Base-by-base conservation (phyloP, 2,113 vertebrate species). In the Ameiurus melas region DNA sequence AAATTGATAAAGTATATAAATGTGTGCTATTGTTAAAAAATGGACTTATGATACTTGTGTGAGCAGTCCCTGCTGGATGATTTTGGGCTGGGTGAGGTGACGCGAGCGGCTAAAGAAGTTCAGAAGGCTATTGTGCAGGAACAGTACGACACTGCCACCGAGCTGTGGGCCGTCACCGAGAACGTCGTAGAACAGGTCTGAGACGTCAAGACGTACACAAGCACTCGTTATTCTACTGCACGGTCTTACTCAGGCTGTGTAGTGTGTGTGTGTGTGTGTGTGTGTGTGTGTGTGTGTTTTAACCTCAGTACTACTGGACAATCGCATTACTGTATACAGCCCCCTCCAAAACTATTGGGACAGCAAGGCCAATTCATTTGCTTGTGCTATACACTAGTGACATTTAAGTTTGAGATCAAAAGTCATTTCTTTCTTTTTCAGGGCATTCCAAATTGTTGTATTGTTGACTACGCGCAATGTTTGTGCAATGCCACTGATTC, bases 61-160 rank as follows among this genome's bases (percentile, higher is more conserved):
- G 30, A 93, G n/a, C 87, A 99, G 98, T 99, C 98, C 30, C 95
- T 99, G 90, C 96, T 99, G 9, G 98, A 99, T 19, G 96, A 98
- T 85, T 91, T 91, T 0, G 98, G 98, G 39, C 94, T 99, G 86
- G 86, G 87, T 0, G 97, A 97, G 19, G 97, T 99, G 58, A 96
- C 66, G 79, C 68, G 82, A 2, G 92, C 96, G 7, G 97, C 97
- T 2, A 95, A 96, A 88, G 92, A 94, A 2, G 96, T 99, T 89
- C 93, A 96, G 92, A 85, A 92, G 25, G 97, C 98, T 0, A 86
- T 99, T 78, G 94, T 96, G 73, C 92, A 92, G 91, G 92, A 93
- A 4, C 64, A 94, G 0, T 99, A 96, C 86, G 71, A 83, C 12
- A 93, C 96, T 81, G 98, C 98, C 79, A 99, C 98, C 0, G 92